Conservation (phyloP, 1,140 invertebrate species). For the Drosophila santomea region DNA sequence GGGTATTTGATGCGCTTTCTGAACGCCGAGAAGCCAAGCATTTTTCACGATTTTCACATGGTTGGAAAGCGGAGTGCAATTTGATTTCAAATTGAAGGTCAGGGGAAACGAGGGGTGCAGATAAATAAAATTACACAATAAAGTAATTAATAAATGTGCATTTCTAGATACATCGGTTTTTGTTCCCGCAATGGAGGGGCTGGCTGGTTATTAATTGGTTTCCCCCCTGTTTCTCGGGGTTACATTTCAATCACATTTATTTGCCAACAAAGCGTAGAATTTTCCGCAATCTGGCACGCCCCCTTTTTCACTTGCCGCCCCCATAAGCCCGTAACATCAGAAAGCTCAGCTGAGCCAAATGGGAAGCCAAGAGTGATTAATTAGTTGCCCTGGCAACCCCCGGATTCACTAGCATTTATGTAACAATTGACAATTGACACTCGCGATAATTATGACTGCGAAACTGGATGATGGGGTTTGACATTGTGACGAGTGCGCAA, state of each 20-base stretch:
- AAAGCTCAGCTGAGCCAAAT: slow-evolving; percentile 28
- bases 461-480: too few relatives aligned
- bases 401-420: slow-evolving; percentile 16
- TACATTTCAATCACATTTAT: slow-evolving; percentile 35
- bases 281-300: not conserved
- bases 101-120: not conserved
- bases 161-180: not conserved
- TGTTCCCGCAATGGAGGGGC: slow-evolving; percentile 1
- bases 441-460: slow-evolving; percentile 13
- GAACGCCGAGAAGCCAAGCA: not conserved
- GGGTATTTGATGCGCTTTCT: not conserved
- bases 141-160: not conserved
- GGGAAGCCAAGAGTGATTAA: slow-evolving; percentile 34
- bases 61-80: not conserved
- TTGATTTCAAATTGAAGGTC: not conserved
- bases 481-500: too few relatives aligned
- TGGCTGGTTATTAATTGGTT: slow-evolving; percentile 16
- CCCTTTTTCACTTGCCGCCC: not conserved
- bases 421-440: slow-evolving; percentile 32
- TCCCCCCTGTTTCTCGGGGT: not conserved
- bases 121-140: not conserved
- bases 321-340: slow-evolving; percentile 12
- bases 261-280: slow-evolving; percentile 15
- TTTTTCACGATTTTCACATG: not conserved
- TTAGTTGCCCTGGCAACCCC: slow-evolving; percentile 35